Evolutionary conservation across 2,797 vertebrate species (phyloP), one percentile per base, ranked within the genome.

Genomic region (Erithacus rubecula): DNA sequence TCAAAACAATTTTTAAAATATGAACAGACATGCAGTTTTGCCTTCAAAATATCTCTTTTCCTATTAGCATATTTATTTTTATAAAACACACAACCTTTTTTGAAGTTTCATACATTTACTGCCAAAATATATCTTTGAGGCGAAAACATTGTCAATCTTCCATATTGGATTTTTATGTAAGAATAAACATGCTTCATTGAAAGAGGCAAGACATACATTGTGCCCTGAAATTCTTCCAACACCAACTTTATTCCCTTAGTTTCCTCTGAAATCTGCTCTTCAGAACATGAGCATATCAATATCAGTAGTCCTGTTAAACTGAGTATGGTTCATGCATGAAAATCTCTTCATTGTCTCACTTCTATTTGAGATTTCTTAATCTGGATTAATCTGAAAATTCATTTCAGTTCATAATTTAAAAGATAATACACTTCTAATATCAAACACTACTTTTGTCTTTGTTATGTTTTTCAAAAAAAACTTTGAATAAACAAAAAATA

Each of bases 341-440:
- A 87, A 56, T 82, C 19, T 64, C 51, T 87, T 91, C 72, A 65
- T n/a, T 36, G 36, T 43, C 23, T 34, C 19, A 3, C 32, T 43
- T 83, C 22, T 24, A 59, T 51, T 20, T 72, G 49, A 75, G 53
- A 87, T 93, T 89, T 93, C 59, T 89, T 88, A 70, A 87, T 83
- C 39, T 63, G 39, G 30, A 64, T 95, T 90, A 72, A 49, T 43
- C 47, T 52, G 52, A 83, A 90, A 64, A 0, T 84, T 36, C 24
- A 7, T 64, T 94, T 87, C 22, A 58, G 6, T 62, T 87, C 23
- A 2, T 34, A 59, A 15, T 12, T 83, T 80, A 67, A 74, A 26
- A 84, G 9, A 52, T 84, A 67, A 71, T 11, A 67, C 39, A 37
- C 17, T 51, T 76, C 22, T 71, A 41, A 26, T 46, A 82, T 26